A percentile compares a stretch with the other conserved stretches of the same genome.
Evolutionary conservation across 35 echinoderm and acorn worm genomes (phyloP).

Genomic region (Amphiura filiformis): DNA sequence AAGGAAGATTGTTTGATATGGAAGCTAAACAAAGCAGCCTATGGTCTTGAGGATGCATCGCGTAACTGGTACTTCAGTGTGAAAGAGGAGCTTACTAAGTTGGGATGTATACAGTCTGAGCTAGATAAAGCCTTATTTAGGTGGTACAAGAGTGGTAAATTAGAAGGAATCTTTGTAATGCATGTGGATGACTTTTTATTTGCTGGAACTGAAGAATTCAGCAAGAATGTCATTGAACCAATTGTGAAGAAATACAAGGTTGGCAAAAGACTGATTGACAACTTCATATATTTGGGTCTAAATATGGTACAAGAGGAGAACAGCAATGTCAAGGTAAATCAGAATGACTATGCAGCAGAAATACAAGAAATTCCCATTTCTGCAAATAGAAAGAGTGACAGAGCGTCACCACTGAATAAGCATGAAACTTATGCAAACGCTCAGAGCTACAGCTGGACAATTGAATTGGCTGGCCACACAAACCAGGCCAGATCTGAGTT

Average conservation of each 20-base stretch:
- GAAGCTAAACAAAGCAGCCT: constrained; percentile 17
- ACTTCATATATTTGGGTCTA: constrained; percentile 20
- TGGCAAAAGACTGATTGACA: constrained; percentile 30
- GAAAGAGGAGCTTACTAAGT: constrained; percentile 10
- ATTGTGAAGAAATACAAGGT: constrained; percentile 42
- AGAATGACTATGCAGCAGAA: constrained; percentile 23
- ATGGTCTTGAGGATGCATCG: constrained; percentile 12
- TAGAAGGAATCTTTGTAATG: constrained; percentile 10
- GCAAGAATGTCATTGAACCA: constrained; percentile 21
- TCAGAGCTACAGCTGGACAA: constrained; percentile 38
- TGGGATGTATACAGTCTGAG: not conserved
- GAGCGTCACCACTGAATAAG: constrained; percentile 22
- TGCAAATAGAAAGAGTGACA: constrained; percentile 16
- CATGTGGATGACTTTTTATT: constrained; percentile 28
- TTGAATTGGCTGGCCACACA: constrained; percentile 52
- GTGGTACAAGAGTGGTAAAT: not conserved
- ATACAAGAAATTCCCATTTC: constrained; percentile 30
- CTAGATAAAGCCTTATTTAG: constrained; percentile 10
- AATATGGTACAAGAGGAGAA: constrained; percentile 6
- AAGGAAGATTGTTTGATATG: not conserved
- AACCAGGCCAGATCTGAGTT: constrained; percentile 41
- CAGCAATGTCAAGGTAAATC: constrained; percentile 21
- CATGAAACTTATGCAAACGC: constrained; percentile 21
- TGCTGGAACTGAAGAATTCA: constrained; percentile 40
- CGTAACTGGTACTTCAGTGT: constrained; percentile 23